Evolutionary conservation across 2,797 vertebrate species (phyloP), one percentile per base, ranked within the genome.

Genomic region (Cottoperca gobio): DNA sequence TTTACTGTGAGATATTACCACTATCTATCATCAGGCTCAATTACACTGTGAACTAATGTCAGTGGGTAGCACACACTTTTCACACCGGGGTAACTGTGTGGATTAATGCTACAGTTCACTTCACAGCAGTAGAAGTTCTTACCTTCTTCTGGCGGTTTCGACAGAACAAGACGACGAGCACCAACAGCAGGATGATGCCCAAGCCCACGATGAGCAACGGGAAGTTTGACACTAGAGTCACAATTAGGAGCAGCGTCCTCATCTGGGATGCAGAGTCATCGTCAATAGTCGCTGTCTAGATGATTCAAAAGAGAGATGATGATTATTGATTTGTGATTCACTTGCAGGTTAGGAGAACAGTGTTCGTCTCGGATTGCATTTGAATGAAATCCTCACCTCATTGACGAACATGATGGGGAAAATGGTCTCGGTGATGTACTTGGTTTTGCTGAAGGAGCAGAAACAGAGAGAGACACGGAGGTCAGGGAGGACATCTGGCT

Each of bases 341-440:
- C 3, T 48, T 1, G 17, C 1, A 1, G 40, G 35, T 59, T 26
- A 59, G 3, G 19, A 9, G n/a, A 57, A 24, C 6, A 2, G 14
- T 12, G 17, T 50, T 37, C 4, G 17, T 35, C 14, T 64, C 33
- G n/a, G 37, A 48, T 21, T 12, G 49, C 10, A 8, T 17, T 8
- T 26, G 35, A 59, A 55, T 24, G 19, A 60, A 42, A 60, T 7
- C 19, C 93, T 89, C 86, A 96, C 95, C 95, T 96, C 95, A 19
- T 96, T 96, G 78, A 96, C 95, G 33, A 94, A 96, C 95, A 96
- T 95, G 82, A 96, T 94, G 24, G 95, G 95, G 89, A 96, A 96
- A 88, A 96, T 95, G 23, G 94, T 96, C 69, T 95, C 89, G 5
- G 93, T 94, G 70, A 96, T 71, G 40, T 54, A 63, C 78, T 70